phyloP scores from a whole-genome alignment of 2,113 vertebrate genomes.

The Axis porcinus region DNA sequence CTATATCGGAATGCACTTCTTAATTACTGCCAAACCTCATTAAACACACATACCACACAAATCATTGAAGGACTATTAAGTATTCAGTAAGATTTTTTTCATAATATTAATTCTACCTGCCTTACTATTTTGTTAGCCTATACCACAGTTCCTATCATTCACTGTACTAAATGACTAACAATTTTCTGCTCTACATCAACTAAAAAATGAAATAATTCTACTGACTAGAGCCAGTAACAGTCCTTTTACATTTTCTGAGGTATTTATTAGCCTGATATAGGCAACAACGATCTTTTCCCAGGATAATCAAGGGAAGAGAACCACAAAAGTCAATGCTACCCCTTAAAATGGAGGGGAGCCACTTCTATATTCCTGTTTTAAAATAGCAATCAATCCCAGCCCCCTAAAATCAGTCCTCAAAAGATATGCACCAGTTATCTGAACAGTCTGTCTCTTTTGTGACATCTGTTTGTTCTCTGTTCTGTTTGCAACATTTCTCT shows the following conservation, averaged over 20 bases:
- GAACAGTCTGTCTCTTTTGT: neutral
- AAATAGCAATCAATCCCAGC: neutral
- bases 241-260: constrained; percentile 11
- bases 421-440: neutral
- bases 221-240: neutral
- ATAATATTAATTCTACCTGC: neutral
- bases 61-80: constrained; percentile 5
- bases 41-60: neutral
- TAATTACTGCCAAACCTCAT: neutral
- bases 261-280: neutral
- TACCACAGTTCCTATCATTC: neutral
- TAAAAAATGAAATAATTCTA: constrained; percentile 31
- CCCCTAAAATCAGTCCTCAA: neutral
- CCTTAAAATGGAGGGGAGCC: neutral
- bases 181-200: constrained; percentile 41
- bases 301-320: neutral
- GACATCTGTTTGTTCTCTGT: neutral
- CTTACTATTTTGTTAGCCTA: neutral
- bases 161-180: constrained; percentile 10
- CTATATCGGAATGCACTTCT: neutral
- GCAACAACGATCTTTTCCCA: neutral
- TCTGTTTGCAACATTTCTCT: constrained; percentile 9
- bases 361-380: neutral
- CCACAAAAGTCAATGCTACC: neutral
- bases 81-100: neutral